These are phyloP conservation scores for Drosophila ezoana DNA, from an alignment of 2,888 invertebrate species.

Conservation along the genomic window DNA sequence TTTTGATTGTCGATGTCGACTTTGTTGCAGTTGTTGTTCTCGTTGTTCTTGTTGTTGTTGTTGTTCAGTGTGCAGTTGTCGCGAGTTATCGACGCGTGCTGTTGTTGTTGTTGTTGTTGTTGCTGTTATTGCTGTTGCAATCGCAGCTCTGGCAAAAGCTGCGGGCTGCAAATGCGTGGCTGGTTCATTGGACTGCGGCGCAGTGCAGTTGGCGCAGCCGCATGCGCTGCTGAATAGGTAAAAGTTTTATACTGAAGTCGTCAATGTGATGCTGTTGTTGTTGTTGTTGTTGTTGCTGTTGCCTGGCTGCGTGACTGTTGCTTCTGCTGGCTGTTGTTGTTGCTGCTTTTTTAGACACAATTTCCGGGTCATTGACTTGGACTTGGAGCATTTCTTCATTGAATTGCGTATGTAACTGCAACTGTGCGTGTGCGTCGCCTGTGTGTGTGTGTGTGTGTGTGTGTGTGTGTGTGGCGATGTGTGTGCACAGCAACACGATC, in stretches of 20 bases:
- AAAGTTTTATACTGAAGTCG: conserved; percentile 78
- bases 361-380: conserved; percentile 85
- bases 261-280: conserved; percentile 62
- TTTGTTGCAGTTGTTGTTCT: conserved; percentile 42
- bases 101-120: conserved; percentile 34
- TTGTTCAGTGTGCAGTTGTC: conserved; percentile 63
- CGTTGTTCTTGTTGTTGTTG: conserved; percentile 13
- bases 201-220: conserved; percentile 39
- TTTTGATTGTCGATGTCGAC: conserved; percentile 68
- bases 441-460: conserved; percentile 27
- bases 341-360: conserved; percentile 83
- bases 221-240: conserved; percentile 73
- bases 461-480: conserved; percentile 49
- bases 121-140: conserved; percentile 57
- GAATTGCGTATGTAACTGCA: conserved; percentile 82
- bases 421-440: conserved; percentile 47
- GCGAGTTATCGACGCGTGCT: conserved; percentile 65
- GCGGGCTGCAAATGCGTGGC: conserved; percentile 72
- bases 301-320: conserved; percentile 62
- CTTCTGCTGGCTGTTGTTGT: conserved; percentile 59
- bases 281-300: conserved; percentile 54
- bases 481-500: conserved; percentile 78
- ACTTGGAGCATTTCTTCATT: conserved; percentile 82
- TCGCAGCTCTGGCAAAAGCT: conserved; percentile 69
- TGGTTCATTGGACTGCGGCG: conserved; percentile 77